These are phyloP conservation scores for Elephantulus edwardii DNA, from an alignment of 2,113 vertebrate species.

Conservation along the genomic window DNA sequence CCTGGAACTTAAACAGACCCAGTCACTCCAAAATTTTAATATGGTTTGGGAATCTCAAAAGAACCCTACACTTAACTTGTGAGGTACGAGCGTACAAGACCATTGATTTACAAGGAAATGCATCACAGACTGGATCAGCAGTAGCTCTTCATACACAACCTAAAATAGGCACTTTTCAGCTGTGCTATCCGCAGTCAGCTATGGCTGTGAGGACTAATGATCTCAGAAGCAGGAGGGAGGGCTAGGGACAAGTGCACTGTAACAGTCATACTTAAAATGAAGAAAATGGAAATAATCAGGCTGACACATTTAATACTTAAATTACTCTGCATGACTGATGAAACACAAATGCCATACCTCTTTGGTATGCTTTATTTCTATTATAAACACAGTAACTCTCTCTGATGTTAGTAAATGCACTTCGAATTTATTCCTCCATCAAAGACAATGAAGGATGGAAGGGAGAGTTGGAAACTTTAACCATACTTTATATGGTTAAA, in stretches of 20 bases:
- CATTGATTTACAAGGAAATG: conserved; percentile 8
- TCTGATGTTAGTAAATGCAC: conserved; percentile 16
- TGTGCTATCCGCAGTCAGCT: not conserved
- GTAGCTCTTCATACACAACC: not conserved
- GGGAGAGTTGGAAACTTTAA: not conserved
- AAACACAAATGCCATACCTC: conserved; percentile 35
- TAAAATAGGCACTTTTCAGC: not conserved
- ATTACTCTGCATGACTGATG: conserved; percentile 17
- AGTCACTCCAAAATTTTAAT: conserved; percentile 17
- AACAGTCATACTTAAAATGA: not conserved
- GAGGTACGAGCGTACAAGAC: not conserved
- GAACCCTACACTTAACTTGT: not conserved
- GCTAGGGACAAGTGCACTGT: not conserved
- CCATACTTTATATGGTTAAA: not conserved
- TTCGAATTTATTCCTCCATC: conserved; percentile 35
- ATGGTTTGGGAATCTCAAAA: not conserved
- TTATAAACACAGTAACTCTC: conserved; percentile 29
- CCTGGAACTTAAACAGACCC: conserved; percentile 31
- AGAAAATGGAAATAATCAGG: conserved; percentile 45
- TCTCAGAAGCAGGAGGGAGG: not conserved
- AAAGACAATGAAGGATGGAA: conserved; percentile 17
- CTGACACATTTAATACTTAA: conserved; percentile 15
- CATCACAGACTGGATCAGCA: conserved; percentile 3
- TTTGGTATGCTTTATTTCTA: conserved; percentile 15
- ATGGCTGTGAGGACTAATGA: not conserved